Base-by-base conservation (phyloP, 2,797 vertebrate species). In the Arnoldichthys spilopterus region DNA sequence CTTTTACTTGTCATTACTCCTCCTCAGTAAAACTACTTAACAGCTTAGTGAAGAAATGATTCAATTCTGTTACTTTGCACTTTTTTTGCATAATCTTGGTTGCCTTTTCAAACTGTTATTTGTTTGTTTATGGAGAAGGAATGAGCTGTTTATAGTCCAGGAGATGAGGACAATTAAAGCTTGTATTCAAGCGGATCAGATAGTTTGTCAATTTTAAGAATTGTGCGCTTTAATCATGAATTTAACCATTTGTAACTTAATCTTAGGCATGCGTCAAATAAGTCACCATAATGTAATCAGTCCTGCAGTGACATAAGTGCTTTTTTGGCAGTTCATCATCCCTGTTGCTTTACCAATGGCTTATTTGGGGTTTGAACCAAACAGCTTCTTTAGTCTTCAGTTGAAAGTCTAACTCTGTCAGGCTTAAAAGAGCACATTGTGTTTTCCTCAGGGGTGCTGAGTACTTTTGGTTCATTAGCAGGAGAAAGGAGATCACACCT, bases 51-150 rank as follows among this genome's bases (percentile, higher is more conserved):
- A 53, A 81, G 77, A 66, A 47, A 61, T 83, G 80, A 89, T 85
- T 88, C 87, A 90, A 90, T 74, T 75, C 40, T 87, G 84, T 88
- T 90, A 69, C 82, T 85, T 86, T 85, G 64, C 77, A 82, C 82
- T 61, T 67, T 78, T 89, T 86, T 83, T 75, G 78, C 51, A 69
- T 77, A 78, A 82, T 84, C 78, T 88, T 87, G 85, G 84, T 43
- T 76, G 88, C 88, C 80, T 68, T 76, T 71, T 64, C 54, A 70
- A 43, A 40, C 6, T 32, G 18, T 69, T 68, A 16, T 24, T 24
- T 26, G 24, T 6, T 22, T 58, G 22, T 58, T 28, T 9, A 59
- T 11, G 56, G 40, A 67, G 15, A 15, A 15, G 6, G 22, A 45
- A 12, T 67, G 4, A 6, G 20, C 13, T 26, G 45, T 49, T 49